Conservation (phyloP, 2,888 invertebrate species). For the Lymantria monacha region DNA sequence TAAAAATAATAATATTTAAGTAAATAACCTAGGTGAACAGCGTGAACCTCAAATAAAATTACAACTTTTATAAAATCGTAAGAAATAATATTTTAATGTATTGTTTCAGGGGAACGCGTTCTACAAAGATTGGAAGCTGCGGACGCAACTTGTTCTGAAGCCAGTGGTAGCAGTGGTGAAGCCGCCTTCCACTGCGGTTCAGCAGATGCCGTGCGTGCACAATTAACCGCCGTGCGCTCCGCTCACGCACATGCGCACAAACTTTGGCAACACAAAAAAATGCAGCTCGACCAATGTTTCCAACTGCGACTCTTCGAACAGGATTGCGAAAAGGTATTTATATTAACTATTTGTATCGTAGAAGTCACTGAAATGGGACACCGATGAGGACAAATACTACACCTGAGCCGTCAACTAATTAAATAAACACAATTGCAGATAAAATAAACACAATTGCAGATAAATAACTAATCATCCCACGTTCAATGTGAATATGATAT, state of each 20-base stretch:
- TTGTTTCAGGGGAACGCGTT: conserved; percentile 85
- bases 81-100: background rate
- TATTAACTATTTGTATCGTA: background rate
- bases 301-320: conserved; percentile 97
- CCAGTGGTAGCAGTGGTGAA: conserved; percentile 85
- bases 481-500: no score
- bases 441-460: no score
- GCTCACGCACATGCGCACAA: conserved; percentile 95
- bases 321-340: conserved; percentile 95
- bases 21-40: no score
- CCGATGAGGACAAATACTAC: no score
- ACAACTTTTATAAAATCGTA: no score
- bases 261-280: conserved; percentile 96
- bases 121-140: conserved; percentile 84
- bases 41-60: no score
- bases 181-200: conserved; percentile 88
- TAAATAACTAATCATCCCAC: no score
- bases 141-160: conserved; percentile 78
- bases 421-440: no score
- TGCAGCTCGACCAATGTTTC: conserved; percentile 97
- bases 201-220: conserved; percentile 88
- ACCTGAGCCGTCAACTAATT: no score
- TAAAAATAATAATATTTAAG: no score
- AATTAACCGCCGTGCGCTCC: conserved; percentile 92
- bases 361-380: no score